Percentiles rank a stretch among this genome's conserved stretches.
Evolutionary conservation across 2,888 invertebrate genomes (phyloP).

Genomic region (Harpalus rufipes): DNA sequence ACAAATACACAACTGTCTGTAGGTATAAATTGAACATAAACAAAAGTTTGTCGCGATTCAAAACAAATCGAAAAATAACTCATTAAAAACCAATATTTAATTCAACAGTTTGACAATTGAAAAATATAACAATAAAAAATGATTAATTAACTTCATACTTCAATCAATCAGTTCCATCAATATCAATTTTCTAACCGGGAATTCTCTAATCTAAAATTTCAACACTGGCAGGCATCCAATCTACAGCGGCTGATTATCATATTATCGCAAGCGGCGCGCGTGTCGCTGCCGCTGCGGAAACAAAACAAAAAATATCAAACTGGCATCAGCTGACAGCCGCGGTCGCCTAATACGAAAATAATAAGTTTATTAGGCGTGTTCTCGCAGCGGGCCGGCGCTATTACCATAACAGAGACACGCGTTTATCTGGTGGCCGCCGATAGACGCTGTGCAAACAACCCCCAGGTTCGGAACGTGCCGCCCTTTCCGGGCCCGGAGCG

Average conservation of each 20-base stretch:
- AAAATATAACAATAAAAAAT: constrained; percentile 54
- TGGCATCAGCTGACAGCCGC: constrained; percentile 69
- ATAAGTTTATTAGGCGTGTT: constrained; percentile 72
- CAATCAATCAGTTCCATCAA: constrained; percentile 49
- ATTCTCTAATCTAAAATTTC: constrained; percentile 58
- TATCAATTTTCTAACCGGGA: constrained; percentile 52
- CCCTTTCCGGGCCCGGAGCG: background rate
- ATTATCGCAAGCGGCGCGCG: constrained; percentile 52
- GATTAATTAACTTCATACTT: constrained; percentile 51
- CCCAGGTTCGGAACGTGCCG: constrained; percentile 8
- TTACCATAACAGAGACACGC: constrained; percentile 68
- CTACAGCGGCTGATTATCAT: constrained; percentile 57
- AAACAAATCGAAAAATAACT: constrained; percentile 30
- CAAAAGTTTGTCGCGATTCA: constrained; percentile 28
- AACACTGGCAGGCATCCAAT: constrained; percentile 47
- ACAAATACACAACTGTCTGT: constrained; percentile 29
- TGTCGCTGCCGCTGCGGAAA: background rate
- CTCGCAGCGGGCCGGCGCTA: constrained; percentile 67
- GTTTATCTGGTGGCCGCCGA: constrained; percentile 72
- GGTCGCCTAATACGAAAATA: constrained; percentile 71
- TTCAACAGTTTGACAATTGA: constrained; percentile 40
- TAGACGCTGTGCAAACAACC: constrained; percentile 69
- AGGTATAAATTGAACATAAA: constrained; percentile 40
- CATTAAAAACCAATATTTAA: constrained; percentile 52
- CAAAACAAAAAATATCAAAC: constrained; percentile 67